Base-by-base conservation (phyloP, 2,888 invertebrate genomes). In the Mimachlamys varia region DNA sequence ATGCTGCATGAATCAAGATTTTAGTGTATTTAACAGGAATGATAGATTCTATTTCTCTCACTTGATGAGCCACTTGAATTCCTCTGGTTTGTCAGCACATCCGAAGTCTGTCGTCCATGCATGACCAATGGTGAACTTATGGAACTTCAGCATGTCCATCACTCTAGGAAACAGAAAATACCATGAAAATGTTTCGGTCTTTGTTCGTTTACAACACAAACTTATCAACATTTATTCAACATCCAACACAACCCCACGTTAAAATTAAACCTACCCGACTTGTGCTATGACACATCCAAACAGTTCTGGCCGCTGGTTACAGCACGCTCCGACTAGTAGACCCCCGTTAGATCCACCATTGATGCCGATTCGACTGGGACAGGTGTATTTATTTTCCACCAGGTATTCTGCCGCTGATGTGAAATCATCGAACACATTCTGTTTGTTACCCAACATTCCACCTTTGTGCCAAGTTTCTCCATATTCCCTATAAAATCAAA, bases 291-390 rank as follows among this genome's bases (percentile, higher is more conserved):
- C 99, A 91, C 98, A 98, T 17, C 98, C 99, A 97, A 98, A 99
- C 89, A 99, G 97, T 95, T 99, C 98, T 0, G 99, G 99, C 76
- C 98, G 97, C 97, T 99, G 99, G 97, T 99, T 99, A 93, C 98
- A 98, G 96, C 99, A 99, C 22, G 99, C 99, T 4, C 98, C 99
- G 19, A 99, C 98, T n/a, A 99, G 97, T 90, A 99, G 97, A 0
- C 99, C 99, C 0, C 99, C 99, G 97, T 99, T 99, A 90, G 99
- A 99, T 44, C 98, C 99, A 33, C 99, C 99, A 97, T 99, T 98
- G 94, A 99, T 99, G 22, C 98, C 98, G 92, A 99, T 96, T 93
- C 97, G 97, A 92, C 12, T 97, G 17, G 98, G 97, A 44, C 96
- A 97, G 0, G 99, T 99, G 97, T 98, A 99, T n/a, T 98, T 97